These are phyloP conservation scores for Ecdyonurus torrentis DNA, from an alignment of 2,888 invertebrate genomes.

Conservation along the genomic window DNA sequence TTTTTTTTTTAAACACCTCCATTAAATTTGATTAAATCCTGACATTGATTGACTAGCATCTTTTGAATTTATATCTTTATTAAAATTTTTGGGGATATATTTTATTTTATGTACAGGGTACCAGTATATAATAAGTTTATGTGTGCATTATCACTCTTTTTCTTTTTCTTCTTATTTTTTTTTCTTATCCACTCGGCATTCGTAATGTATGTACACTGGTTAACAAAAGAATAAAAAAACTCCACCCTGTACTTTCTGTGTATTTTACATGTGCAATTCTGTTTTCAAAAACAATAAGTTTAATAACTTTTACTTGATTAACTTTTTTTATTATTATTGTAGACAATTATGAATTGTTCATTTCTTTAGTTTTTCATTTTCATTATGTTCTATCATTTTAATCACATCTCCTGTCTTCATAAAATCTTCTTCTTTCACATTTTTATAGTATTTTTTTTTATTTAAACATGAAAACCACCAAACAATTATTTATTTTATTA, in stretches of 20 bases:
- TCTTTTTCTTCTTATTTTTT: too few relatives aligned
- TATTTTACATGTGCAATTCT: background rate
- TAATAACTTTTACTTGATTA: too few relatives aligned
- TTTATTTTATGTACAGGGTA: background rate
- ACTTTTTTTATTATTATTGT: background rate
- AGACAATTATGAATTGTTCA: background rate
- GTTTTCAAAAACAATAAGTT: background rate
- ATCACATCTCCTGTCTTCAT: background rate
- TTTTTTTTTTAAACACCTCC: background rate
- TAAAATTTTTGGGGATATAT: background rate
- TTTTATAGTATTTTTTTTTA: too few relatives aligned
- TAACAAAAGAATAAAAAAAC: background rate
- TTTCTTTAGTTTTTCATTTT: too few relatives aligned
- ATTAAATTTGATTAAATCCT: background rate
- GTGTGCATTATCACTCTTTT: background rate
- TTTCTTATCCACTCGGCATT: too few relatives aligned
- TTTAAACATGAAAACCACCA: too few relatives aligned
- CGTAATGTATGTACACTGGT: too few relatives aligned
- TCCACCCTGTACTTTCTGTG: background rate
- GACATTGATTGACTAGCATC: background rate
- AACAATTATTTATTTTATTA: too few relatives aligned
- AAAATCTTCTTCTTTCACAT: background rate
- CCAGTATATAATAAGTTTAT: background rate
- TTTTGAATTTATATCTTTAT: background rate
- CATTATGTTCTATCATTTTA: too few relatives aligned